Base-by-base conservation (phyloP, 1,140 invertebrate genomes). In the Nasonia vitripennis region DNA sequence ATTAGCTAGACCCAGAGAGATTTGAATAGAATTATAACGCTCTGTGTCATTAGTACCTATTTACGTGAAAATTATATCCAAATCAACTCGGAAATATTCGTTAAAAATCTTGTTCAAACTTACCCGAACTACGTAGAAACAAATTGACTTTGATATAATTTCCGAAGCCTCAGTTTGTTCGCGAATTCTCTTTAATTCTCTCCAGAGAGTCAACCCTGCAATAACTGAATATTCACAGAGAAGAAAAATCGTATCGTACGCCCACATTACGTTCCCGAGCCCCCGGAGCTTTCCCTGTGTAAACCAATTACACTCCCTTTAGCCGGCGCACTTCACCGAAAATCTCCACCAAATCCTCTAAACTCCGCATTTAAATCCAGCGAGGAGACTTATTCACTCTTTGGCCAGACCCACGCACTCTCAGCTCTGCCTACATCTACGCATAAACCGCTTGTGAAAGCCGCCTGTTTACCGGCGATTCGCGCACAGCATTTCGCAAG, bases 1-100 rank as follows among this genome's bases (percentile, higher is more conserved):
- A 62, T 62, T 62, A 62, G 55, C 55, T 62, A 62, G 55, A 62
- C 55, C 20, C 17, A 62, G 55, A 62, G 55, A 62, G 20, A n/a
- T 62, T 62, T 62, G 55, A n/a, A 62, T 62, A 62, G 55, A 62
- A 62, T 62, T 62, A 62, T n/a, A 62, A 62, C 20, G 55, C 55
- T 20, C 55, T n/a, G 55, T 62, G 55, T n/a, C 55, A 62, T 62
- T 62, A 62, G 4, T 45, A 45, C 41, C 1, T 45, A 45, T 45
- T 10, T 10, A 45, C 41, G 1, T 45, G 9, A 45, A 45, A 45
- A 45, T 45, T 45, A 45, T 45, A 45, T 11, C 34, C 34, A 37
- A 37, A 37, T 37, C 4, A 37, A 37, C 3, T 37, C 34, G 4
- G 5, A 37, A 37, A 37, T 27, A 27, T 37, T 37, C 34, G 34